A percentile compares a stretch with the other conserved stretches of the same genome.
Conservation (phyloP, 2,888 invertebrate genomes). For the Leuctra nigra region DNA sequence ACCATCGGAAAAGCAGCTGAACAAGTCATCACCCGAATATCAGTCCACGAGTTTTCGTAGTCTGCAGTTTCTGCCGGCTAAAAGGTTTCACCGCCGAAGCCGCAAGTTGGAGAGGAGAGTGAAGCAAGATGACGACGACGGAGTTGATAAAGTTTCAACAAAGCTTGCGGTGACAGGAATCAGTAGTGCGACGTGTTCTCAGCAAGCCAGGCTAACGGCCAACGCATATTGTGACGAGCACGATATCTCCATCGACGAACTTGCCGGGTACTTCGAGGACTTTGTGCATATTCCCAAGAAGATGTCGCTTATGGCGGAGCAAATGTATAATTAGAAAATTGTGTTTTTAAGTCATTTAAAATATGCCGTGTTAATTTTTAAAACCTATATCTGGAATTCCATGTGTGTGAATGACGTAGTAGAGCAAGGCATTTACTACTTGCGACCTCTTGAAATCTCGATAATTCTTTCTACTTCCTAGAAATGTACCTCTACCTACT, state of each 20-base stretch:
- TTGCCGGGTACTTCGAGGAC: slow-evolving; percentile 93
- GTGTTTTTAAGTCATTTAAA: background rate
- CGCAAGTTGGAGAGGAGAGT: background rate
- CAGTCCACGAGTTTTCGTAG: slow-evolving; percentile 17
- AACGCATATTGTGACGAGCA: slow-evolving; percentile 37
- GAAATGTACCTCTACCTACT: too few species aligned
- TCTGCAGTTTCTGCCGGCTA: slow-evolving; percentile 7
- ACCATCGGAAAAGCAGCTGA: background rate
- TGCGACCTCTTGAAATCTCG: too few species aligned
- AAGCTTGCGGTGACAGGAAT: background rate
- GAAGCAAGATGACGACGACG: background rate
- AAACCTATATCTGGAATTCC: too few species aligned
- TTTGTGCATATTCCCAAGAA: slow-evolving; percentile 95
- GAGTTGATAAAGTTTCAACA: background rate
- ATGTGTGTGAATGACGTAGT: too few species aligned
- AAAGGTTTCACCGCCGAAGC: background rate
- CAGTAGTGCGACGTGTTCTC: slow-evolving; percentile 53
- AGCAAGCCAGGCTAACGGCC: slow-evolving; percentile 61
- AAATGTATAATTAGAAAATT: slow-evolving; percentile 86
- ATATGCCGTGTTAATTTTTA: too few species aligned
- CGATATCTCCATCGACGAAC: slow-evolving; percentile 88
- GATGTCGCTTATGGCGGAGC: slow-evolving; percentile 96
- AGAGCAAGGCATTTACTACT: too few species aligned
- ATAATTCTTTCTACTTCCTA: too few species aligned
- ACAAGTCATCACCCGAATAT: slow-evolving; percentile 8